Percentiles rank a stretch among this genome's conserved stretches.
phyloP scores from a whole-genome alignment of 2,888 invertebrate species.

The Thera britannica region DNA sequence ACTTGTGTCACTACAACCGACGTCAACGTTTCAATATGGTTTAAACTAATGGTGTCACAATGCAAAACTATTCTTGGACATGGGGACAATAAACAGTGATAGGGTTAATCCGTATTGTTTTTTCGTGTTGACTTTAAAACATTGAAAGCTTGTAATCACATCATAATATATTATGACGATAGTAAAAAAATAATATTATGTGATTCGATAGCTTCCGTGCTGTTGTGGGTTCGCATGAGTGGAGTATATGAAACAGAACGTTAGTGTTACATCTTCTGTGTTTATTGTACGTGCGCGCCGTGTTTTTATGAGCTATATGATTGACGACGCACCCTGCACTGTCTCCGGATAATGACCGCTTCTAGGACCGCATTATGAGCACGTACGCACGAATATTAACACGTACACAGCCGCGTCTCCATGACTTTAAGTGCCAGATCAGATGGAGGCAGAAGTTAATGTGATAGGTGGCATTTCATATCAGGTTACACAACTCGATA shows the following conservation, averaged over 20 bases:
- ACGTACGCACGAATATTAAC: slow-evolving; percentile 54
- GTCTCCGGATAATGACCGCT: slow-evolving; percentile 53
- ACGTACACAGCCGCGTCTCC: slow-evolving; percentile 53
- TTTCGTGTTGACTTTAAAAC: too few relatives aligned
- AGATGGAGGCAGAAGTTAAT: slow-evolving; percentile 48
- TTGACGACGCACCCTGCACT: slow-evolving; percentile 64
- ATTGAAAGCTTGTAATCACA: too few relatives aligned
- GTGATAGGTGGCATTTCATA: slow-evolving; percentile 45
- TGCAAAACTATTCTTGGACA: too few relatives aligned
- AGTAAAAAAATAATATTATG: too few relatives aligned
- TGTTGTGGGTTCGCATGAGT: too few relatives aligned
- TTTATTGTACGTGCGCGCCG: slow-evolving; percentile 50
- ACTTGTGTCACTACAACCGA: slow-evolving; percentile 16
- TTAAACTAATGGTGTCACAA: too few relatives aligned
- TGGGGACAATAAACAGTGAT: too few relatives aligned
- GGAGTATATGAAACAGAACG: slow-evolving; percentile 10
- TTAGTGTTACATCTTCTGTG: slow-evolving; percentile 13
- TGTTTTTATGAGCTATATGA: slow-evolving; percentile 69
- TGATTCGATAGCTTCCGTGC: too few relatives aligned
- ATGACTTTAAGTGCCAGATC: slow-evolving; percentile 52
- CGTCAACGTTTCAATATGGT: too few relatives aligned
- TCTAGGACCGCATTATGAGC: slow-evolving; percentile 62
- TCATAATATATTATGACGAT: too few relatives aligned
- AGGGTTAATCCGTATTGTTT: too few relatives aligned
- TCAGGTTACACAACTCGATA: slow-evolving; percentile 42